Conservation (phyloP, 1,140 invertebrate species). For the Protaetia brevitarsis region DNA sequence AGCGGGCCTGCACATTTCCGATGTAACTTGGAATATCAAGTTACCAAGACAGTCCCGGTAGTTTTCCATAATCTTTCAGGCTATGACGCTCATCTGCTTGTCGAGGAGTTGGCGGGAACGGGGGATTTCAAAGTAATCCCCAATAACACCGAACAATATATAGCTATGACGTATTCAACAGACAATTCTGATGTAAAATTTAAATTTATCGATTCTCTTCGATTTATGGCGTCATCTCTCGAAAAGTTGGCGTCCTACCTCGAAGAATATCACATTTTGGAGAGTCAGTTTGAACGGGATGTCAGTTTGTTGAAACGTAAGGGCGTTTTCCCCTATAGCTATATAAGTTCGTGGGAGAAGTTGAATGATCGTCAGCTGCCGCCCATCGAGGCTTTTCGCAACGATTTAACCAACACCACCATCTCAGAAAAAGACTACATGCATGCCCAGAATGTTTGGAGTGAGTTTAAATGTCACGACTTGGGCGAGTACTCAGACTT, state of each 20-base stretch:
- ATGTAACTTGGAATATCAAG: conserved; percentile 44
- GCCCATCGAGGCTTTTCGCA: conserved; percentile 27
- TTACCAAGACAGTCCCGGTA: conserved; percentile 40
- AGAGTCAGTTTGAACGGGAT: conserved; percentile 18
- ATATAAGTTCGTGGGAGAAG: conserved; percentile 34
- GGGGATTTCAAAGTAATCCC: conserved; percentile 43
- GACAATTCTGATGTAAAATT: conserved; percentile 32
- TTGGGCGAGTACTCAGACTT: conserved; percentile 23
- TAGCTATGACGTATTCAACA: conserved; percentile 39
- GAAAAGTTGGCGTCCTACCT: conserved; percentile 30
- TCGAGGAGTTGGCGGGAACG: conserved; percentile 38
- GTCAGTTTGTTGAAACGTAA: conserved; percentile 34
- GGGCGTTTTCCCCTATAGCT: conserved; percentile 37
- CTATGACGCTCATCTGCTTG: conserved; percentile 47
- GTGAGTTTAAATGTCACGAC: conserved; percentile 12
- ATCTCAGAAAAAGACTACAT: conserved; percentile 16
- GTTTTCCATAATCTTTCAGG: conserved; percentile 48
- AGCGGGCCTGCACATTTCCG: conserved; percentile 37
- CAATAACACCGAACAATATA: too few relatives aligned
- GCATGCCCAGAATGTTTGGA: conserved; percentile 22
- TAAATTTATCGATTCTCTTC: conserved; percentile 42
- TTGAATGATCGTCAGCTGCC: conserved; percentile 39
- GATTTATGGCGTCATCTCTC: conserved; percentile 37
- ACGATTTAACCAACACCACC: not conserved
- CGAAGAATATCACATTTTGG: not conserved